Conservation (phyloP, 2,113 vertebrate genomes). For the Spermophilus dauricus region DNA sequence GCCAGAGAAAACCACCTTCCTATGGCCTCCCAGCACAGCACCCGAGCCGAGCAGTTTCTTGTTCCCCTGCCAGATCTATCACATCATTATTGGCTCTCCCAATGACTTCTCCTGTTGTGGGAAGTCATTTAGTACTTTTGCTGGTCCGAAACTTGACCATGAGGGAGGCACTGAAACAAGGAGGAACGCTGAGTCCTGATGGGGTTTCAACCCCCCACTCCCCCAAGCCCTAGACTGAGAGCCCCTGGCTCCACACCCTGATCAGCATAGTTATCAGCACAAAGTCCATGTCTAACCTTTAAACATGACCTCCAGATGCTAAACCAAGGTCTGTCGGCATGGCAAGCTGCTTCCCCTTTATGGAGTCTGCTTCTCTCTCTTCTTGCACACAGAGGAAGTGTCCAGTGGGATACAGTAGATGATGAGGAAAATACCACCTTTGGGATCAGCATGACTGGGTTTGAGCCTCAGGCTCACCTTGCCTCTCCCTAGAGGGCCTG, state of each 20-base stretch:
- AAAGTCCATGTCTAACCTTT: neutral
- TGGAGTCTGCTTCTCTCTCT: neutral
- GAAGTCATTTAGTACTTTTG: neutral
- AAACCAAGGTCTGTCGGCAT: neutral
- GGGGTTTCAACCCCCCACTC: neutral
- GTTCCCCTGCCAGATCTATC: neutral
- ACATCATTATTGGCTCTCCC: neutral
- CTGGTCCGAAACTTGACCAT: neutral
- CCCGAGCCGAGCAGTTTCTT: neutral
- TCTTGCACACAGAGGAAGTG: neutral
- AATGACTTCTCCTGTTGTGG: neutral
- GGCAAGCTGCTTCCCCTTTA: neutral
- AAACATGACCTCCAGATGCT: neutral
- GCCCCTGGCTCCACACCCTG: neutral
- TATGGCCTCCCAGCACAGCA: neutral
- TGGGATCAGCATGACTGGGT: neutral
- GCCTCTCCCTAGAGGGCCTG: neutral
- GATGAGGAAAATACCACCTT: neutral
- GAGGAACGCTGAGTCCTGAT: neutral
- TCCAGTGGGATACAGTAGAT: no score
- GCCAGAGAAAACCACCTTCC: neutral
- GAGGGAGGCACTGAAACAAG: neutral
- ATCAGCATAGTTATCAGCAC: neutral
- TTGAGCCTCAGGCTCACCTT: neutral
- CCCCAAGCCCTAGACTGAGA: neutral